Evolutionary conservation across 2,888 invertebrate species (phyloP), one percentile per base, ranked within the genome.

Genomic region (Pyrocoelia pectoralis): DNA sequence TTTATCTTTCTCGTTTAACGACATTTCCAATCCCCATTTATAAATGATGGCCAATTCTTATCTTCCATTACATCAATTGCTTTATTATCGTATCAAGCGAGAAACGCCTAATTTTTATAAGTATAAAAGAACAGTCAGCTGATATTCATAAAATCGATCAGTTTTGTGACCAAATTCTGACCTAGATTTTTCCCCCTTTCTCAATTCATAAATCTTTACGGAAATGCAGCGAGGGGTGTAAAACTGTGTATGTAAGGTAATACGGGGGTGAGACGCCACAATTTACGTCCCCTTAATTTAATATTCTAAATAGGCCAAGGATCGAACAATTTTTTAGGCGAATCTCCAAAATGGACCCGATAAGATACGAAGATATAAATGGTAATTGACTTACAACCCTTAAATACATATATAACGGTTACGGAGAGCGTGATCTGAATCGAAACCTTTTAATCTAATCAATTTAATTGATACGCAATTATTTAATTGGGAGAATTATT

Each of bases 11-110:
- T 75, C 75, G 75, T 73, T 74, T 70, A 72, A 69, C 75, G 73
- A 74, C 75, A 69, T 67, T 72, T 68, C 72, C 77, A 77, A 78
- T 77, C 77, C 77, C 74, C 76, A 76, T 74, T 78, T 79, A 79
- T 79, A 77, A 79, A 79, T 78, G 78, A 78, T 76, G 66, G 65
- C 33, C 24, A 15, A 50, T 24, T 50, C 63, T 63, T 64, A 60
- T 64, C 58, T 55, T 60, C 56, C 60, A 64, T 64, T 60, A 60
- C 59, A 64, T 64, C 64, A 59, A 64, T 64, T 56, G 48, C 64
- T 60, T 53, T 60, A 60, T 56, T 51, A 55, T 38, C 40, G 40
- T 33, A 2, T n/a, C 14, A 0, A 6, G 6, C 5, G 19, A 41
- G 13, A 19, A 38, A n/a, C 17, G 4, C 41, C 8, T 33, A 33